A percentile compares a stretch with the other conserved stretches of the same genome.
These are phyloP conservation scores for Drosophila auraria DNA, from an alignment of 1,140 invertebrate species.

Conservation along the genomic window DNA sequence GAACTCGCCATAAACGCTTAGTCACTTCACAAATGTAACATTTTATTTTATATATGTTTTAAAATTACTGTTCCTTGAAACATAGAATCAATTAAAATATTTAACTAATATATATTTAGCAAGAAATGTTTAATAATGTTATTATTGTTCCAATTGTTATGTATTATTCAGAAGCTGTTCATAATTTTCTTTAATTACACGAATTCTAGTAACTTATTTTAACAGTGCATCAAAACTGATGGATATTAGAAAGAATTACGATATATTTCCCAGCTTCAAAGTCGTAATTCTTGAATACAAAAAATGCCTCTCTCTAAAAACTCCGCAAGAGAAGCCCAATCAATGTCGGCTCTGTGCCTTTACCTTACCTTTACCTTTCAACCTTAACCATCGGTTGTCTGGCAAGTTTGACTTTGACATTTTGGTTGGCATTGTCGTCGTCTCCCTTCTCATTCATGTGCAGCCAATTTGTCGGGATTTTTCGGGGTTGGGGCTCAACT, in stretches of 20 bases:
- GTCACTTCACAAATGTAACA: no score
- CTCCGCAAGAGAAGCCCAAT: conserved; percentile 50
- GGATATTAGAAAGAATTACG: conserved; percentile 57
- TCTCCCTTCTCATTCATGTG: conserved; percentile 19
- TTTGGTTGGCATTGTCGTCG: conserved; percentile 60
- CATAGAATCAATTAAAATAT: no score
- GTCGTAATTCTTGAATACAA: conserved; percentile 52
- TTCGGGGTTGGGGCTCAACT: conserved; percentile 15
- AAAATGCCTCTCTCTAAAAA: not conserved
- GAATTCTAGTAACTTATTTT: not conserved
- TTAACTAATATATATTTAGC: no score
- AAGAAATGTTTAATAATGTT: no score
- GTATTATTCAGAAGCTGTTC: no score
- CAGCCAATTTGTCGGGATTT: conserved; percentile 78
- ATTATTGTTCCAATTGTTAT: no score
- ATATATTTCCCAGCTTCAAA: conserved; percentile 51
- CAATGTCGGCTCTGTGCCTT: conserved; percentile 44
- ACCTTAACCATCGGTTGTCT: conserved; percentile 47
- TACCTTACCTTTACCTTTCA: conserved; percentile 21
- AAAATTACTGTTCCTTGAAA: no score
- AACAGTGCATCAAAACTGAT: conserved; percentile 18
- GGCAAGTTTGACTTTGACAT: conserved; percentile 71
- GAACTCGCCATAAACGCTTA: no score
- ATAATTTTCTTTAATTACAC: no score
- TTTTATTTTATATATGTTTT: no score